Base-by-base conservation (phyloP, 2,888 invertebrate species). In the Drosophila mayaguana region DNA sequence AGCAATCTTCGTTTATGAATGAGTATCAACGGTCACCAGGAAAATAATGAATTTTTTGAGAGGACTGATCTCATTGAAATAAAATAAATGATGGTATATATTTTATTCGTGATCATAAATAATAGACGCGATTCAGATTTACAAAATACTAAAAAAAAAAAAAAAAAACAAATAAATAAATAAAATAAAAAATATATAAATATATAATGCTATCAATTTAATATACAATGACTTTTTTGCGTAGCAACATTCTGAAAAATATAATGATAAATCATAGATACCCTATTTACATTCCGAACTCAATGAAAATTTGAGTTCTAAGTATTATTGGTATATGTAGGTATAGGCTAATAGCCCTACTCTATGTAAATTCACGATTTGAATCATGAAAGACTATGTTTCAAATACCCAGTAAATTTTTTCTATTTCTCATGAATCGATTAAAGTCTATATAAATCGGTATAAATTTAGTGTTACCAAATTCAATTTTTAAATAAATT, bases 31-130 rank as follows among this genome's bases (percentile, higher is more conserved):
- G 50, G n/a, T 20, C 32, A 3, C 3, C 12, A 32, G 50, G 18
- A 50, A 50, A 32, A 18, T 32, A 50, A 50, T 50, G 50, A 11
- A 28, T 18, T 50, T 50, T n/a, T 1, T 32, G n/a, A n/a, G 48
- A 28, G 28, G 11, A 28, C 28, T 48, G 48, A 50, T 20, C 50
- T 32, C 32, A 32, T 18, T 20, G 8, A 50, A 34, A 20, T 7
- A 50, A 50, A 32, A 18, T 18, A n/a, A 32, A 28, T 2, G 28
- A 28, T 8, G 2, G n/a, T 48, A 28, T 14, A 22, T 45, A 22
- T 25, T 25, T 25, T 8, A 9, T 3, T 8, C 9, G 20, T 43
- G 2, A 43, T 43, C 43, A 20, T 43, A 43, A 43, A 46, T 8
- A 22, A 22, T 8, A 16, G 14, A 14, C 12, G 22, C 7, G 14